Evolutionary conservation across 2,888 invertebrate species (phyloP).

Genomic region (Hemaris fuciformis): DNA sequence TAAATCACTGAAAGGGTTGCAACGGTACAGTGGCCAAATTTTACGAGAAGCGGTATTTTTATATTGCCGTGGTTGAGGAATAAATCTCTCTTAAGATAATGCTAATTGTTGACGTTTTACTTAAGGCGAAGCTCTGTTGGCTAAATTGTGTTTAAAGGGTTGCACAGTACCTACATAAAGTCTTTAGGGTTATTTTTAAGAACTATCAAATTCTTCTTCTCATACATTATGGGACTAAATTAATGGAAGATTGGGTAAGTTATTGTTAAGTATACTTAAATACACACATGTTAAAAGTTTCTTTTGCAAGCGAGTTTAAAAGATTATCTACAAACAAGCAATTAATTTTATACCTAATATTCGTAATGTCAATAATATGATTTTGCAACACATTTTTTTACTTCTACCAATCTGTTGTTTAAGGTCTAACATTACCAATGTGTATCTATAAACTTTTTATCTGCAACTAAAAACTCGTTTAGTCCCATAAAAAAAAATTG

Average conservation of each 20-base stretch:
- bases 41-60: constrained; percentile 35
- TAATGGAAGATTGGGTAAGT: too few species aligned
- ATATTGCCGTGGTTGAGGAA: constrained; percentile 15
- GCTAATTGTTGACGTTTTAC: constrained; percentile 6
- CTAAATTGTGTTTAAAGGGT: not conserved
- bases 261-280: too few species aligned
- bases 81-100: constrained; percentile 17
- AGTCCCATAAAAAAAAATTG: not conserved
- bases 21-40: constrained; percentile 57
- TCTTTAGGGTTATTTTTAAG: not conserved
- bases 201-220: too few species aligned
- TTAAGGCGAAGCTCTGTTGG: not conserved
- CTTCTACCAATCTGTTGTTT: not conserved
- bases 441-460: not conserved
- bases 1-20: constrained; percentile 51
- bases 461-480: not conserved
- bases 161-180: not conserved
- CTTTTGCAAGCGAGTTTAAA: too few species aligned
- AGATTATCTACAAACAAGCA: too few species aligned
- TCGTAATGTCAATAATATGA: too few species aligned
- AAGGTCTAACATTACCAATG: not conserved
- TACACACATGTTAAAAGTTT: too few species aligned
- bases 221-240: too few species aligned
- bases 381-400: not conserved
- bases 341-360: too few species aligned